Percentiles rank a stretch among this genome's conserved stretches.
Conservation (phyloP, 2,888 invertebrate species). For the Hemaris fuciformis region DNA sequence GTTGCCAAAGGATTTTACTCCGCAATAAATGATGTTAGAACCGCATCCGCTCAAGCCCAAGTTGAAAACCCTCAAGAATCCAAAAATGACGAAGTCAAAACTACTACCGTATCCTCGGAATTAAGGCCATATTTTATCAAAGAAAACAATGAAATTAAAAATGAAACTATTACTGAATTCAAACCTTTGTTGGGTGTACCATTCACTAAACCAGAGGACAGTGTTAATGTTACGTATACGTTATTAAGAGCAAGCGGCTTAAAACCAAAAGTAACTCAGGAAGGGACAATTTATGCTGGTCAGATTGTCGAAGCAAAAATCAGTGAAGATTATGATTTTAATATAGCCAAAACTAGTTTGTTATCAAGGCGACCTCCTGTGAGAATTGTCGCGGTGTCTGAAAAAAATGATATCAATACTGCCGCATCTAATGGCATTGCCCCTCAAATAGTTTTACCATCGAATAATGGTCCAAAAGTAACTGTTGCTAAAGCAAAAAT, state of each 20-base stretch:
- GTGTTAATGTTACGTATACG: slow-evolving; percentile 67
- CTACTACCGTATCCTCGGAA: slow-evolving; percentile 45
- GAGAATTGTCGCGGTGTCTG: slow-evolving; percentile 54
- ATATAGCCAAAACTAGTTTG: slow-evolving; percentile 57
- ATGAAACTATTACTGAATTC: slow-evolving; percentile 50
- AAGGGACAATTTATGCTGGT: slow-evolving; percentile 65
- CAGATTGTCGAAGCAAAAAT: slow-evolving; percentile 70
- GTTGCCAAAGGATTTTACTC: slow-evolving; percentile 78
- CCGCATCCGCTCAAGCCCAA: slow-evolving; percentile 82
- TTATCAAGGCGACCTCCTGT: slow-evolving; percentile 60
- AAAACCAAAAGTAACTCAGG: slow-evolving; percentile 36
- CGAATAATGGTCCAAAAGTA: slow-evolving; percentile 41
- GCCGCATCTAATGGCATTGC: slow-evolving; percentile 28
- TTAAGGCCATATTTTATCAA: slow-evolving; percentile 45
- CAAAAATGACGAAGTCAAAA: slow-evolving; percentile 32
- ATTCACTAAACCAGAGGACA: slow-evolving; percentile 59
- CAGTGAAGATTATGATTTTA: slow-evolving; percentile 68
- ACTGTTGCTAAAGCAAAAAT: slow-evolving; percentile 66
- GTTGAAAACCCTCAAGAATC: slow-evolving; percentile 80
- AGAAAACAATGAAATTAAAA: slow-evolving; percentile 42
- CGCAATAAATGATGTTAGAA: slow-evolving; percentile 83
- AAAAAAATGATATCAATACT: slow-evolving; percentile 42
- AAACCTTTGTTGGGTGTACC: slow-evolving; percentile 60
- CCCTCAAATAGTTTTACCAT: slow-evolving; percentile 15
- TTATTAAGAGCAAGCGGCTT: slow-evolving; percentile 42